These are phyloP conservation scores for Euschistus heros DNA, from an alignment of 1,140 invertebrate species.

Conservation along the genomic window DNA sequence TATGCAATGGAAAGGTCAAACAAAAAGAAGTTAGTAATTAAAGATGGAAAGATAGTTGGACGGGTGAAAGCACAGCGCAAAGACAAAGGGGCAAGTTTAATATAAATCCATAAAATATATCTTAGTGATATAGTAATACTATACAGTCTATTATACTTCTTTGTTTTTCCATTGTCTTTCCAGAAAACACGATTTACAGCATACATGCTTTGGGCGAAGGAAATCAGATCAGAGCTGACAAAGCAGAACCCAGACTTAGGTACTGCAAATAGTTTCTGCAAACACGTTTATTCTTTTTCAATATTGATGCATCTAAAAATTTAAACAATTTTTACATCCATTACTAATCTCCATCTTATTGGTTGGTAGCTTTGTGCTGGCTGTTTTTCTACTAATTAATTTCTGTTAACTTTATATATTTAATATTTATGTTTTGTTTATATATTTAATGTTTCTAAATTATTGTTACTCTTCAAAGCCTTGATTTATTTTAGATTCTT, in stretches of 20 bases:
- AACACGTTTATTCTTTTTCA: no score
- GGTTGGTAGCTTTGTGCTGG: no score
- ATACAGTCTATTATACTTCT: background rate
- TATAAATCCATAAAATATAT: no score
- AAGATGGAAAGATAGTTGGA: conserved; percentile 58
- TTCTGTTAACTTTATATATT: background rate
- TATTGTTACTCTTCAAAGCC: no score
- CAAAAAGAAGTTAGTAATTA: conserved; percentile 62
- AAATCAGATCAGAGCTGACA: conserved; percentile 59
- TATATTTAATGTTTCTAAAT: background rate
- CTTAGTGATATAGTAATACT: conserved; percentile 5
- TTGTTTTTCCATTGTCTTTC: conserved; percentile 29
- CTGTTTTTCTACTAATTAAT: background rate
- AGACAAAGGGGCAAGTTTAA: conserved; percentile 54
- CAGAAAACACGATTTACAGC: conserved; percentile 71
- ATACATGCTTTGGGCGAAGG: conserved; percentile 82
- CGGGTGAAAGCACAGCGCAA: conserved; percentile 59
- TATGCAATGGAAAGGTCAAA: conserved; percentile 64
- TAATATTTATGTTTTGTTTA: background rate
- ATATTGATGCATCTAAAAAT: no score
- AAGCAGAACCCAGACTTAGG: conserved; percentile 63
- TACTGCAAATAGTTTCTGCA: conserved; percentile 30
- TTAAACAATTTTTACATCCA: no score
- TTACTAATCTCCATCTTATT: no score
- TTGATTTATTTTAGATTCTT: no score